Evolutionary conservation across 2,888 invertebrate genomes (phyloP), one percentile per base, ranked within the genome.

Genomic region (Theretra japonica): DNA sequence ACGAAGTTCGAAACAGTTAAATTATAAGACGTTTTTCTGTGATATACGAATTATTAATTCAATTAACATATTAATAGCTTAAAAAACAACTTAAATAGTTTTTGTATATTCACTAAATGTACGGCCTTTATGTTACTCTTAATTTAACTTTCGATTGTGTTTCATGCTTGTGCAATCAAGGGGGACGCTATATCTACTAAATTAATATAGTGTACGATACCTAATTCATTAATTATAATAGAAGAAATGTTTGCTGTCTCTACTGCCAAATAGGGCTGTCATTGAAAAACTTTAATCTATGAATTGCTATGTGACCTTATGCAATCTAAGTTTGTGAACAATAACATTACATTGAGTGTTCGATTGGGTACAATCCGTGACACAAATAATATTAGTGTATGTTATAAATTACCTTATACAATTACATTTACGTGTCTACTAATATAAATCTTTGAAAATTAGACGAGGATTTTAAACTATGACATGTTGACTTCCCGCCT

Each of bases 221-320:
- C 4, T 28, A 41, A 3, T 11, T 11, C 11, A 41, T 41, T 15
- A 41, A 41, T 19, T n/a, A 19, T n/a, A 53, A n/a, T 53, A 5
- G n/a, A n/a, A 17, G 53, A n/a, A 41, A 23, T 1, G 6, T 5
- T 30, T 7, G 41, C 21, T 41, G 17, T 23, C 15, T 48, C 21
- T 48, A 65, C 11, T 23, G 17, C 59, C 11, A 70, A 41, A 58
- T 25, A 77, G 4, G 83, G 83, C 83, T 82, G 82, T 81, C 80
- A 85, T 85, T 79, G 86, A 87, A 88, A 87, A 87, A 86, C 87
- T 89, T 90, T 91, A 89, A 86, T 86, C 86, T 84, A 88, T 87
- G 86, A 86, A 86, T 84, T 85, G 82, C 81, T 81, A 82, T 81
- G 83, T 75, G 82, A 80, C 86, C 86, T 90, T 86, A 86, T 86